Conservation (phyloP, 2,113 vertebrate species). For the Taxidea taxus region DNA sequence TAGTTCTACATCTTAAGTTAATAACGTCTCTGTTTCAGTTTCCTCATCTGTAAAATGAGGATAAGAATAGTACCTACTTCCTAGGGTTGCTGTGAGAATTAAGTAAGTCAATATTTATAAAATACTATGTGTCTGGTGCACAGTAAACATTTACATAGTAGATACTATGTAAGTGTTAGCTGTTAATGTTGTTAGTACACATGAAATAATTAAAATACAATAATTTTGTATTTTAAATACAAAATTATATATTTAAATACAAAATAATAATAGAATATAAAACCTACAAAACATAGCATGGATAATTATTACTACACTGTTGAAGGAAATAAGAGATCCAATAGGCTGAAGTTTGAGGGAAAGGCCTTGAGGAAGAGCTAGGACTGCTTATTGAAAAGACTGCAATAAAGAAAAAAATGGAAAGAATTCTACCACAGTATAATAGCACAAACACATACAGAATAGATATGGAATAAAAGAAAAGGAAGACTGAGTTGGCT, state of each 20-base stretch:
- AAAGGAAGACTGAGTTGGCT: neutral
- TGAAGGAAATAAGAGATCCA: neutral
- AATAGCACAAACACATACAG: neutral
- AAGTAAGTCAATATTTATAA: neutral
- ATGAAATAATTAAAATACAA: conserved; percentile 37
- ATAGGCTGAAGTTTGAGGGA: neutral
- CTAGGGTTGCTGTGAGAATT: neutral
- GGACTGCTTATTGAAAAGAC: neutral
- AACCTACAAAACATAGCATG: neutral
- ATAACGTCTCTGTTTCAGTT: neutral
- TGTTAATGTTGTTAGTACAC: neutral
- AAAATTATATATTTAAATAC: too few relatives aligned
- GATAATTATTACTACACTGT: neutral
- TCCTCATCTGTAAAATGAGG: neutral
- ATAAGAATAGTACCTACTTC: neutral
- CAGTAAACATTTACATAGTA: neutral
- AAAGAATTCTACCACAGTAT: neutral
- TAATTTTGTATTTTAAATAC: too few relatives aligned
- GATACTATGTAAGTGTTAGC: neutral
- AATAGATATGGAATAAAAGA: neutral
- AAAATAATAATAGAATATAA: neutral
- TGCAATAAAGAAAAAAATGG: neutral
- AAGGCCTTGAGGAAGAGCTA: neutral
- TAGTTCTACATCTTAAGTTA: neutral
- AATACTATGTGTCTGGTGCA: neutral